Conservation (phyloP, 2,888 invertebrate species). For the Cephus nigrinus region DNA sequence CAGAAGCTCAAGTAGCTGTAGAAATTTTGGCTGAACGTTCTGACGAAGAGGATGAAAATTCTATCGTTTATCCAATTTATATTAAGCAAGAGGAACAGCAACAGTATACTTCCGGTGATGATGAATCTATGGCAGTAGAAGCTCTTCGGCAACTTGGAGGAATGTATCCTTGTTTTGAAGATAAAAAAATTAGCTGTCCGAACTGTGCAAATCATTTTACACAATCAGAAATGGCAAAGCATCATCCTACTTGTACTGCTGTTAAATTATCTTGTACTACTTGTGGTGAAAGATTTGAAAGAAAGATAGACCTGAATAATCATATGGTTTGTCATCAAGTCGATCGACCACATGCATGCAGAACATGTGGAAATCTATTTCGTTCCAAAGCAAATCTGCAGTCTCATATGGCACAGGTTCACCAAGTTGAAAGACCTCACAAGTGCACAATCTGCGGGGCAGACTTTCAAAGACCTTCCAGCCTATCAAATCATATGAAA, state of each 20-base stretch:
- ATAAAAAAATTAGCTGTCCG: slow-evolving; percentile 52
- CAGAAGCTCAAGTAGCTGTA: slow-evolving; percentile 43
- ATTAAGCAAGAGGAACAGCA: slow-evolving; percentile 57
- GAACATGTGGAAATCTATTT: slow-evolving; percentile 63
- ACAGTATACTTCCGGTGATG: slow-evolving; percentile 58
- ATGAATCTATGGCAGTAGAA: slow-evolving; percentile 67
- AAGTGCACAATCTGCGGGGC: slow-evolving; percentile 66
- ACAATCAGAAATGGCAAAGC: slow-evolving; percentile 49
- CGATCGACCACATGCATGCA: slow-evolving; percentile 65
- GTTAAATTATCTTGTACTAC: slow-evolving; percentile 54
- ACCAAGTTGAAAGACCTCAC: slow-evolving; percentile 53
- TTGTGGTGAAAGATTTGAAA: slow-evolving; percentile 63
- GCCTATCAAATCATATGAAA: slow-evolving; percentile 69
- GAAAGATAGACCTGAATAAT: slow-evolving; percentile 65
- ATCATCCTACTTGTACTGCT: slow-evolving; percentile 45
- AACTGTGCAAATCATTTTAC: slow-evolving; percentile 49
- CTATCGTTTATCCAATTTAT: slow-evolving; percentile 47
- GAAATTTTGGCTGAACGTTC: slow-evolving; percentile 50
- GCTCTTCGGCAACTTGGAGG: slow-evolving; percentile 66
- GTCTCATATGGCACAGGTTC: slow-evolving; percentile 57
- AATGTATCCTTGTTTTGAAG: slow-evolving; percentile 59
- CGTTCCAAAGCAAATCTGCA: slow-evolving; percentile 59
- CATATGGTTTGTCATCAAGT: slow-evolving; percentile 68
- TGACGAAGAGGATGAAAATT: slow-evolving; percentile 48
- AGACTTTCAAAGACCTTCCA: slow-evolving; percentile 67